Percentiles rank a stretch among this genome's conserved stretches.
Conservation (phyloP, 1,140 invertebrate species). For the Hypsibius dujardini region DNA sequence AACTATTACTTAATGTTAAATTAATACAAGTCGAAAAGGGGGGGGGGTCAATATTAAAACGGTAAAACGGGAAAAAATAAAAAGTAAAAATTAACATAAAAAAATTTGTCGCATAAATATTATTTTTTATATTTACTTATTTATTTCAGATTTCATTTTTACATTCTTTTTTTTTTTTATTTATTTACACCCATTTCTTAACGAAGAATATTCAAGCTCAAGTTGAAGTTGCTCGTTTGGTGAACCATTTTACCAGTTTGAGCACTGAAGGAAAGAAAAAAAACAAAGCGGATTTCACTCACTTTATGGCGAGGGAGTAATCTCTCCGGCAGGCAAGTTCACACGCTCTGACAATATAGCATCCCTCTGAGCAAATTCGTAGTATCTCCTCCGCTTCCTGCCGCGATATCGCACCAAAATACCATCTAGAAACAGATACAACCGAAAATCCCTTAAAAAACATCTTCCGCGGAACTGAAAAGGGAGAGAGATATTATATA, state of each 20-base stretch:
- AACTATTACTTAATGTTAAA: too few relatives aligned
- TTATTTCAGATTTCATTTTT: too few relatives aligned
- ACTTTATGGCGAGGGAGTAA: neutral
- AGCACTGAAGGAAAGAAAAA: neutral
- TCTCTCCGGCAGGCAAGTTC: neutral
- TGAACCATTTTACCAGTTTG: neutral
- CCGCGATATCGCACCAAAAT: neutral
- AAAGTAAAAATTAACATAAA: too few relatives aligned
- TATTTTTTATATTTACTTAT: too few relatives aligned
- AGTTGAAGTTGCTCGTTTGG: neutral
- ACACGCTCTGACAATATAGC: neutral
- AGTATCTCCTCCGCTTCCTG: conserved; percentile 1
- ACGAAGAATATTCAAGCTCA: neutral
- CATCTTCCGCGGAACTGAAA: too few relatives aligned
- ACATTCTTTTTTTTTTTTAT: too few relatives aligned
- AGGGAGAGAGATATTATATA: too few relatives aligned
- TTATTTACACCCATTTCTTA: too few relatives aligned
- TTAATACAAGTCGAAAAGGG: too few relatives aligned
- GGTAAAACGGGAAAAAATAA: too few relatives aligned
- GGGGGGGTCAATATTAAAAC: too few relatives aligned
- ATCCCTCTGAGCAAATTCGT: neutral
- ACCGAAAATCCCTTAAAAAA: neutral
- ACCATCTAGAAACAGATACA: neutral
- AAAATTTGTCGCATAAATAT: too few relatives aligned
- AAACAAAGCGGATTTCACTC: neutral